A percentile compares a stretch with the other conserved stretches of the same genome.
Conservation (phyloP, 2,113 vertebrate genomes). For the Oreochromis tanganicae region DNA sequence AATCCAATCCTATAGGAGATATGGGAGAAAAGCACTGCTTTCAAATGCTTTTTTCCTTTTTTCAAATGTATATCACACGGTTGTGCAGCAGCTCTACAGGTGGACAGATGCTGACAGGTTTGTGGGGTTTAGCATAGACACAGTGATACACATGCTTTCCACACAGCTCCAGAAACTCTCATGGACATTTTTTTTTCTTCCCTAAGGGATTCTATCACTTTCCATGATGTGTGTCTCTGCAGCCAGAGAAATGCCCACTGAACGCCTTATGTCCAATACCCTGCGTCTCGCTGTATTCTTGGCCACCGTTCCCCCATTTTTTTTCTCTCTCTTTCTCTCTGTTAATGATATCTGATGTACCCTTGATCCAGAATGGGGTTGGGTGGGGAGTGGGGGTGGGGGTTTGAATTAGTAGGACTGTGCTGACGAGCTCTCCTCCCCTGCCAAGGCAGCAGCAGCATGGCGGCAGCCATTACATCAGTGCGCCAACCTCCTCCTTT, state of each 20-base stretch:
- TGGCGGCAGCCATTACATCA: conserved; percentile 66
- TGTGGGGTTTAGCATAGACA: background rate
- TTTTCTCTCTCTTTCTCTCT: background rate
- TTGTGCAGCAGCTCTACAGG: background rate
- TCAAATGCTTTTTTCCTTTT: background rate
- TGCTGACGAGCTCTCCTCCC: conserved; percentile 67
- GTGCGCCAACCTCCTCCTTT: conserved; percentile 57
- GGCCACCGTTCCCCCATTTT: background rate
- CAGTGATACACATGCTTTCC: background rate
- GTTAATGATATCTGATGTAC: conserved; percentile 65
- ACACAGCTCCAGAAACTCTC: background rate
- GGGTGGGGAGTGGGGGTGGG: background rate
- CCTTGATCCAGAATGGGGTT: conserved; percentile 41
- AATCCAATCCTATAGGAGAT: background rate
- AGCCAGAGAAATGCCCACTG: background rate
- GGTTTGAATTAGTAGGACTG: conserved; percentile 55
- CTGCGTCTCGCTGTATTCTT: background rate
- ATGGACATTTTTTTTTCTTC: background rate
- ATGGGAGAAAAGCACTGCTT: background rate
- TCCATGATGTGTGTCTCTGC: background rate
- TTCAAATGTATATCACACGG: background rate
- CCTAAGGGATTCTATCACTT: background rate
- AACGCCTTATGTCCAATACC: background rate
- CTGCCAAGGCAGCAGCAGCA: conserved; percentile 66
- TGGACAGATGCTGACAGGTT: background rate